Percentiles rank a stretch among this genome's conserved stretches.
These are phyloP conservation scores for Torymus tubicola DNA, from an alignment of 2,888 invertebrate species.

Conservation along the genomic window DNA sequence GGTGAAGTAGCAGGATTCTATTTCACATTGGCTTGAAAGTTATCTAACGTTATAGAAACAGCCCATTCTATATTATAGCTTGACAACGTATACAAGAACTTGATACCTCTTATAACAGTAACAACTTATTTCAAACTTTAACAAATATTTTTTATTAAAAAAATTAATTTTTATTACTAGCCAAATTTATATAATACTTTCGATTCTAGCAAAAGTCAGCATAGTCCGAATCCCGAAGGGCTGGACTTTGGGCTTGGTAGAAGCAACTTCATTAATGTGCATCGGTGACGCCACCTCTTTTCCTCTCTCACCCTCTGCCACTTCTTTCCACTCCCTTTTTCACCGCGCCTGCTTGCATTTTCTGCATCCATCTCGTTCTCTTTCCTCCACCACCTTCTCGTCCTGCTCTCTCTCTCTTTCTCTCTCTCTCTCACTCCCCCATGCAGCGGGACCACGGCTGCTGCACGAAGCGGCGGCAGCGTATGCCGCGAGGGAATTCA, in stretches of 20 bases:
- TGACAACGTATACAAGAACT: no score
- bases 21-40: no score
- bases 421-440: slow-evolving; percentile 31
- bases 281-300: slow-evolving; percentile 13
- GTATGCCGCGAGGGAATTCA: slow-evolving; percentile 62
- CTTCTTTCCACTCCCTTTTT: slow-evolving; percentile 13
- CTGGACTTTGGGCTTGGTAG: background rate
- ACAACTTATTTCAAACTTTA: no score
- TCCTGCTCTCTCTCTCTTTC: slow-evolving; percentile 8
- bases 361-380: background rate
- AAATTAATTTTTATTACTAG: no score
- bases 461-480: slow-evolving; percentile 13
- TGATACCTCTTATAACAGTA: no score
- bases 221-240: background rate
- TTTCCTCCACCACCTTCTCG: slow-evolving; percentile 2
- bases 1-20: no score
- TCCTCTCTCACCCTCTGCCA: background rate
- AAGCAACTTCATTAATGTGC: background rate
- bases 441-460: no score
- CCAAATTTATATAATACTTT: no score
- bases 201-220: no score
- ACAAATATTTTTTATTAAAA: no score
- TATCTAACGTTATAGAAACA: no score
- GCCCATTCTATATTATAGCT: no score
- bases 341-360: background rate